Evolutionary conservation across 2,797 vertebrate genomes (phyloP).

Genomic region (Megalops cyprinoides): DNA sequence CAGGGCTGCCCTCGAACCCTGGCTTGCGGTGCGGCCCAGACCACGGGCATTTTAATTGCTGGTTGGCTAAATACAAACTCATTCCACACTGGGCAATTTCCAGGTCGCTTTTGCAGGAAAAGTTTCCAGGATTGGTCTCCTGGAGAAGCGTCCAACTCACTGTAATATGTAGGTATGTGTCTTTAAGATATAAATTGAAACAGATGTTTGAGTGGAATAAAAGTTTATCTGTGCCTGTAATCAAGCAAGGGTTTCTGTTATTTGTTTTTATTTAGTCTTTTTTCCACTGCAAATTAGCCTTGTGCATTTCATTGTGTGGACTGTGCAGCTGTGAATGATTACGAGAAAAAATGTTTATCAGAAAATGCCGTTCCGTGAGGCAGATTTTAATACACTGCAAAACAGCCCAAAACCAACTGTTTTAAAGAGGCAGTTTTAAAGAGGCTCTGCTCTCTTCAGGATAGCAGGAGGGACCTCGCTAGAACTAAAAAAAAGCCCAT

Average conservation of each 20-base stretch:
- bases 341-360: slow-evolving; percentile 58
- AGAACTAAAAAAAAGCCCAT: slow-evolving; percentile 26
- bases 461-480: background rate
- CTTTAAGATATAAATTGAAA: slow-evolving; percentile 78
- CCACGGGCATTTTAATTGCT: slow-evolving; percentile 50
- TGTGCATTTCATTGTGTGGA: slow-evolving; percentile 50
- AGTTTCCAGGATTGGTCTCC: slow-evolving; percentile 61
- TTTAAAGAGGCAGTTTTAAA: slow-evolving; percentile 2
- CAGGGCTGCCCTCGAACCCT: slow-evolving; percentile 23
- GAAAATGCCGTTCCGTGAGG: slow-evolving; percentile 47
- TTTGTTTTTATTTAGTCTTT: slow-evolving; percentile 57
- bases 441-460: background rate
- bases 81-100: slow-evolving; percentile 42
- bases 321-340: slow-evolving; percentile 31
- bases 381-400: background rate
- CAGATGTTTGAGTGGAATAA: slow-evolving; percentile 70
- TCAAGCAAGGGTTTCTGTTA: slow-evolving; percentile 62
- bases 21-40: slow-evolving; percentile 47
- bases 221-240: slow-evolving; percentile 75
- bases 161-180: slow-evolving; percentile 73
- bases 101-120: slow-evolving; percentile 65
- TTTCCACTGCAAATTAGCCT: slow-evolving; percentile 65
- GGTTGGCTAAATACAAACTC: slow-evolving; percentile 48
- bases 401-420: slow-evolving; percentile 2
- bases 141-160: slow-evolving; percentile 39